Conservation (phyloP, 92 coral and sea anemone species). For the Bergia sp. region DNA sequence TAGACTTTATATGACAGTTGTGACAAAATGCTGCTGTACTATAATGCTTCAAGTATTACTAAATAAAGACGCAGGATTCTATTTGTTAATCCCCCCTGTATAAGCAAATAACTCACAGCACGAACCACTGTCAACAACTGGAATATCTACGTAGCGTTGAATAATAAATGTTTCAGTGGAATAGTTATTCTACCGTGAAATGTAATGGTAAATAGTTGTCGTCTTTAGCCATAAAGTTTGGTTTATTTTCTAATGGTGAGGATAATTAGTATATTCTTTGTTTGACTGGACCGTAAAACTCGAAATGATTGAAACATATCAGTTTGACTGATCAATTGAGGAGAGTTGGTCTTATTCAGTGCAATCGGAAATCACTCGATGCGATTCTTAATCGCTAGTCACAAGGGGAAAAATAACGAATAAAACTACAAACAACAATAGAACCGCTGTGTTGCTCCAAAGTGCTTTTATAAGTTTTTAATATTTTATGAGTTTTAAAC, state of each 20-base stretch:
- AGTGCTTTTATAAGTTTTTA: not conserved
- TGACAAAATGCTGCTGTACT: not conserved
- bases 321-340: too few relatives aligned
- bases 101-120: not conserved
- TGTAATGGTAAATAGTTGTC: not conserved
- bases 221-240: not conserved
- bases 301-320: too few relatives aligned
- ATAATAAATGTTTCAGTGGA: too few relatives aligned
- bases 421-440: too few relatives aligned
- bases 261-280: too few relatives aligned
- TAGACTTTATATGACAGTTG: not conserved
- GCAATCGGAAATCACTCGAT: too few relatives aligned
- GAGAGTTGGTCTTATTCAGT: too few relatives aligned
- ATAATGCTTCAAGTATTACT: too few relatives aligned
- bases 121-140: not conserved
- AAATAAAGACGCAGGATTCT: not conserved
- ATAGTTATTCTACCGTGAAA: not conserved
- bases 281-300: not conserved
- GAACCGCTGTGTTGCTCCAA: not conserved
- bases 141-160: not conserved
- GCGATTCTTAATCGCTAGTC: too few relatives aligned
- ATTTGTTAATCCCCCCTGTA: not conserved
- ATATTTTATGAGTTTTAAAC: too few relatives aligned
- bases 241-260: too few relatives aligned
- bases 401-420: too few relatives aligned